A percentile compares a stretch with the other conserved stretches of the same genome.
Conservation (phyloP, 2,888 invertebrate genomes). For the Lasioglossum marginatum region DNA sequence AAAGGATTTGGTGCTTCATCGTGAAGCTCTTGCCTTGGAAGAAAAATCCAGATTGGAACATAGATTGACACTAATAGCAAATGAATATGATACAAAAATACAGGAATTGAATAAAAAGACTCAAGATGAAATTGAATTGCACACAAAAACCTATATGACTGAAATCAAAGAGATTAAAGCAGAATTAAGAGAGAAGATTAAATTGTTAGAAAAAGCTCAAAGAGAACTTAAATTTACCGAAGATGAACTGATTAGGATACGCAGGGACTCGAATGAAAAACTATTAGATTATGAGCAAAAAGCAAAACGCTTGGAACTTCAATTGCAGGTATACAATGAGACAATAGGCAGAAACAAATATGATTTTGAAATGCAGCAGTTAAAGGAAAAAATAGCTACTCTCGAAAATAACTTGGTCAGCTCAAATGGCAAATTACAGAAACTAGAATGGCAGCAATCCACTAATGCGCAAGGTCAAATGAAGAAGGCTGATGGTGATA, state of each 20-base stretch:
- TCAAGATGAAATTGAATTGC: constrained; percentile 87
- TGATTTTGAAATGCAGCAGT: constrained; percentile 71
- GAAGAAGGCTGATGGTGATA: constrained; percentile 74
- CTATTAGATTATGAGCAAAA: constrained; percentile 75
- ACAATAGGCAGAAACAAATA: constrained; percentile 61
- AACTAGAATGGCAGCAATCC: constrained; percentile 68
- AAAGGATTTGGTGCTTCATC: constrained; percentile 86
- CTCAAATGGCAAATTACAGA: constrained; percentile 72
- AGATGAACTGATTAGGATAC: constrained; percentile 84
- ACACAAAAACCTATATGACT: constrained; percentile 86
- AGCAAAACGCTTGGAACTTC: constrained; percentile 71
- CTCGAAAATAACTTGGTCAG: constrained; percentile 73
- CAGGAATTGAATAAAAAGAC: constrained; percentile 87
- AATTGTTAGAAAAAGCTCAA: constrained; percentile 85
- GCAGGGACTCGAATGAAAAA: constrained; percentile 66
- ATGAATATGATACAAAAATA: constrained; percentile 78
- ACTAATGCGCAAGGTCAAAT: constrained; percentile 73
- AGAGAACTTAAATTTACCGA: constrained; percentile 86
- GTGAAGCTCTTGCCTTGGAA: constrained; percentile 82
- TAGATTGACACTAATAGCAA: constrained; percentile 70
- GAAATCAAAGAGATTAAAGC: constrained; percentile 87
- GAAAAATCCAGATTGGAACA: constrained; percentile 75
- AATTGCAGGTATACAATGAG: constrained; percentile 71
- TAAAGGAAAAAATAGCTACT: constrained; percentile 72
- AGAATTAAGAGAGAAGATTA: constrained; percentile 86